Base-by-base conservation (phyloP, 2,113 vertebrate species). In the Fukomys damarensis region DNA sequence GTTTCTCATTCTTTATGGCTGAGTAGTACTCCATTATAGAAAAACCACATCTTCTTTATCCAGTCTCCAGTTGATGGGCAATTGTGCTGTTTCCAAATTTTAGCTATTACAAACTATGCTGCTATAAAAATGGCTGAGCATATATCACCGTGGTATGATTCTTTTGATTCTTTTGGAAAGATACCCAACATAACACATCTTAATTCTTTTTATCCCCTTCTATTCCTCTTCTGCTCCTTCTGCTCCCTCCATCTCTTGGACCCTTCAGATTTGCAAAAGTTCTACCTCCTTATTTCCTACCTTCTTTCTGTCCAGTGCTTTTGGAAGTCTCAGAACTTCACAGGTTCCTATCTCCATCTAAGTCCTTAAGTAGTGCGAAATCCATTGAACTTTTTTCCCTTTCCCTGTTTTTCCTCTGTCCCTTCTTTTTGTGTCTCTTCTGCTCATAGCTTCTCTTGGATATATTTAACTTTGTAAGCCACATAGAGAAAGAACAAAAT, bases 301-400 rank as follows among this genome's bases (percentile, higher is more conserved):
- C 38, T 68, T 38, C 65, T 72, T 72, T 72, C 70, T 72, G 38
- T n/a, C 38, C 70, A 72, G 70, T 26, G 38, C 9, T 26, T 72
- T 72, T 72, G 11, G 72, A 91, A 92, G 87, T 72, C 89, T 88
- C 65, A 97, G 56, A 89, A 19, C 20, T 68, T 93, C 54, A 65
- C 35, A 86, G 32, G 35, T 85, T 82, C 61, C 93, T 86, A 72
- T 94, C 28, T 9, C n/a, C 17, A 63, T 93, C 38, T 32, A 89
- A 93, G 43, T 68, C 46, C 43, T 80, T 92, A n/a, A 96, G 56
- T 89, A 66, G 38, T 92, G 59, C 89, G 30, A 93, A 93, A 93
- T 87, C 86, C 28, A 79, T 32, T 38, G 1, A 89, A 38, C 8
- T 63, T 87, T 68, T 86, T 91, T 26, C 24, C 41, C 12, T 68